Conservation (phyloP, 2,888 invertebrate species). For the Leucoma salicis region DNA sequence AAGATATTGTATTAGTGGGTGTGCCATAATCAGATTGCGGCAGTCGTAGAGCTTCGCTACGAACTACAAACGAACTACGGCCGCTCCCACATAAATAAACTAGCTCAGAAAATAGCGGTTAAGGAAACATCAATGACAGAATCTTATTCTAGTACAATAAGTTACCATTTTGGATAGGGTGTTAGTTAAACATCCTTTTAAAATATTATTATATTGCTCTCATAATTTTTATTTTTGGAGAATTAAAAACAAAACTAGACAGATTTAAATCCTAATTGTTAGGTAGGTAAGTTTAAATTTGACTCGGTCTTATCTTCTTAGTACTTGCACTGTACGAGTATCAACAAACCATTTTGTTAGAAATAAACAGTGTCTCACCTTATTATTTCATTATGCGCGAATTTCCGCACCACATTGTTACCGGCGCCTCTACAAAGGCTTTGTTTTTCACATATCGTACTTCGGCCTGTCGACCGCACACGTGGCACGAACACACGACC, state of each 20-base stretch:
- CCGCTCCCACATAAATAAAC: conserved; percentile 47
- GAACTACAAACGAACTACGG: conserved; percentile 62
- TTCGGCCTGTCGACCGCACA: conserved; percentile 33
- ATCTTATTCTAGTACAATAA: too few relatives aligned
- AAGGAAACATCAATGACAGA: too few relatives aligned
- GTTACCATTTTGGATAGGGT: too few relatives aligned
- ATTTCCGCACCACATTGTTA: conserved; percentile 56
- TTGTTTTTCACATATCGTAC: conserved; percentile 58
- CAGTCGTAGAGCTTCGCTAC: conserved; percentile 72
- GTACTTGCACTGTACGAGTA: not conserved
- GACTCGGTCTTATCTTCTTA: not conserved
- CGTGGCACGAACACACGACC: conserved; percentile 53
- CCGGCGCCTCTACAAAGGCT: conserved; percentile 51
- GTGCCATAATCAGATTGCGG: conserved; percentile 81
- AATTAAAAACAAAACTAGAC: too few relatives aligned
- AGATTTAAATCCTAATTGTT: too few relatives aligned
- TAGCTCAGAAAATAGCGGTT: conserved; percentile 35
- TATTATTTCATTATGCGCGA: conserved; percentile 76
- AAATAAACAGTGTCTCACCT: conserved; percentile 52
- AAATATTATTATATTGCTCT: too few relatives aligned
- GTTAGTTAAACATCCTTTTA: too few relatives aligned
- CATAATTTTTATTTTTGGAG: too few relatives aligned
- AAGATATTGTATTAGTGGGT: conserved; percentile 58
- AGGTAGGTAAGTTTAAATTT: not conserved
- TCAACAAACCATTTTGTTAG: not conserved